phyloP scores from a whole-genome alignment of 2,113 vertebrate species.

The Oreotrochilus melanogaster region DNA sequence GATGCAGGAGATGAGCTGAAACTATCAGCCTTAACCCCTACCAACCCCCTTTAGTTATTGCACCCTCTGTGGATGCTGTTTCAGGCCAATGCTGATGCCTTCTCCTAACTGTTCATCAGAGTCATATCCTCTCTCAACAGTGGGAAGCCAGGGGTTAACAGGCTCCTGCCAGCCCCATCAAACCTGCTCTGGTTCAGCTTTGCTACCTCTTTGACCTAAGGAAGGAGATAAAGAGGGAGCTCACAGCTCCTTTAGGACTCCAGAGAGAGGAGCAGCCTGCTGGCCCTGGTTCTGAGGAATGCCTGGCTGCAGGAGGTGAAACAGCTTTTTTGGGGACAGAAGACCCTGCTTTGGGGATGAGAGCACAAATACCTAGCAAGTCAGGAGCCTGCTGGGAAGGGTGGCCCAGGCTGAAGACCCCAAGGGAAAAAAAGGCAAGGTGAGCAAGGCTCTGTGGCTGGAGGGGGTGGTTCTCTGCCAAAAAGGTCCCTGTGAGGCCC shows the following conservation, averaged over 20 bases:
- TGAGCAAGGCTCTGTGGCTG: not conserved
- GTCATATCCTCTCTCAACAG: not conserved
- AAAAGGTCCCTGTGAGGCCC: not conserved
- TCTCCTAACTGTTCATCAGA: not conserved
- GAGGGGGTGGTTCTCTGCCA: not conserved
- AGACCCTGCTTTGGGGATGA: fast-evolving
- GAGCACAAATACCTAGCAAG: not conserved
- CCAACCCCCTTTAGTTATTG: not conserved
- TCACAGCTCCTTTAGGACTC: not conserved
- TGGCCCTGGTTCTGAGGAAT: not conserved
- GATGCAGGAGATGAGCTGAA: not conserved
- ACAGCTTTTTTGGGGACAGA: not conserved
- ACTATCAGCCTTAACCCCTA: not conserved
- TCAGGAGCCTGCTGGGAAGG: fast-evolving
- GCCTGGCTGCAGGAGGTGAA: not conserved
- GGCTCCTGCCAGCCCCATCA: not conserved
- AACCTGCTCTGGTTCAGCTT: not conserved
- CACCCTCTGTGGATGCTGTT: not conserved
- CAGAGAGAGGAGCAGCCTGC: not conserved
- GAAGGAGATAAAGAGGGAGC: not conserved
- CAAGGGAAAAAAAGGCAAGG: not conserved
- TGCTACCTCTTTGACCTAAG: not conserved
- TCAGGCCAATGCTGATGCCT: not conserved
- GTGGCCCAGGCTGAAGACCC: not conserved
- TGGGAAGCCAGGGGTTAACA: not conserved